Conservation (phyloP, 2,113 vertebrate genomes). For the Halcyon malimbica region DNA sequence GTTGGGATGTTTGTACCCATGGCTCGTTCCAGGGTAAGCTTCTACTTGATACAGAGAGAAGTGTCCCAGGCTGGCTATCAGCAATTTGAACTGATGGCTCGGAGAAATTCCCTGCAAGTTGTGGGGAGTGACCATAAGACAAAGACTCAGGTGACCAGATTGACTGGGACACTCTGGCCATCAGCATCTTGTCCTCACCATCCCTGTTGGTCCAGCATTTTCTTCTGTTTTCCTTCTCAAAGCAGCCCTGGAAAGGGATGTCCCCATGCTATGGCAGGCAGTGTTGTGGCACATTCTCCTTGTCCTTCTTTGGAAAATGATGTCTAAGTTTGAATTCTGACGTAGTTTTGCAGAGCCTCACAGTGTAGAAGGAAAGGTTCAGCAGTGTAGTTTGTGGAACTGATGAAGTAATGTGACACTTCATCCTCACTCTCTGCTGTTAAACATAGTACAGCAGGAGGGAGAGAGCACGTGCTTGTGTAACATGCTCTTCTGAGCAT, state of each 20-base stretch:
- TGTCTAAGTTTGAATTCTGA: background rate
- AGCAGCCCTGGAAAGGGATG: background rate
- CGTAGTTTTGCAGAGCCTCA: background rate
- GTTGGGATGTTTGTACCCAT: background rate
- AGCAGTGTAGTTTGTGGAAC: background rate
- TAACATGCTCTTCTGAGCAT: background rate
- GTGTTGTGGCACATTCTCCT: background rate
- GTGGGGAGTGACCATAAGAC: background rate
- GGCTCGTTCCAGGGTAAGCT: background rate
- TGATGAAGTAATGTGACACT: background rate
- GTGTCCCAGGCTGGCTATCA: background rate
- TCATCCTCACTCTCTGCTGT: background rate
- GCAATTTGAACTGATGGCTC: background rate
- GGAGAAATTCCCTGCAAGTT: background rate
- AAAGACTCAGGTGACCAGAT: background rate
- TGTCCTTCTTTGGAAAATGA: background rate
- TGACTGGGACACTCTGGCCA: background rate
- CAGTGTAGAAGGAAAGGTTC: fast-evolving
- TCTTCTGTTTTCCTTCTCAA: background rate
- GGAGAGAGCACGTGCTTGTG: background rate
- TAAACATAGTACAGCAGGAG: background rate
- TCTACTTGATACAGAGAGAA: background rate
- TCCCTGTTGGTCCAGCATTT: fast-evolving
- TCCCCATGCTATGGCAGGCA: background rate
- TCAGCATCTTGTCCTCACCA: background rate